phyloP scores from a whole-genome alignment of 1,140 invertebrate species.

The Zaprionus africanus region DNA sequence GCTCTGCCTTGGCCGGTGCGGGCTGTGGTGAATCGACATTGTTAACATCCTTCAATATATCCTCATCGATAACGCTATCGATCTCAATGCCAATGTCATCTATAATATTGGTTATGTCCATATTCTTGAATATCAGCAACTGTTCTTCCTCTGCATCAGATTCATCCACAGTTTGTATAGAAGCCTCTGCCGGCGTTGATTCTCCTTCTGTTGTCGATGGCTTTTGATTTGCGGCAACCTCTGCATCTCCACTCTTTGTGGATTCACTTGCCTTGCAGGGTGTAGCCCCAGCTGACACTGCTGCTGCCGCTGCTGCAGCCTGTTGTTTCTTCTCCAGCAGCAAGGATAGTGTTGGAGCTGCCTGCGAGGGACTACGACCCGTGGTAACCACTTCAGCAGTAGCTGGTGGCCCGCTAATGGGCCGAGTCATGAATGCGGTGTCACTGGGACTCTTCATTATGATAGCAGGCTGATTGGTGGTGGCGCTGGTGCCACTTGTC shows the following conservation, averaged over 20 bases:
- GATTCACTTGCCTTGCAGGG: slow-evolving; percentile 11
- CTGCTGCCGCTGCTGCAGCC: slow-evolving; percentile 86
- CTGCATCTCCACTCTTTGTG: slow-evolving; percentile 2
- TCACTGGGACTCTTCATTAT: slow-evolving; percentile 62
- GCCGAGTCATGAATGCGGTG: slow-evolving; percentile 60
- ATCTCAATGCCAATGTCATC: slow-evolving; percentile 81
- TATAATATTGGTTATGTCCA: slow-evolving; percentile 65
- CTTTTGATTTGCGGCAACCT: slow-evolving; percentile 15
- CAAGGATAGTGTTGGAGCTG: slow-evolving; percentile 88
- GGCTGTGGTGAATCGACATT: slow-evolving; percentile 49
- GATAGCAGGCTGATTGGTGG: slow-evolving; percentile 69
- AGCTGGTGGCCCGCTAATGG: slow-evolving; percentile 66
- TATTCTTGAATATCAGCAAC: slow-evolving; percentile 74
- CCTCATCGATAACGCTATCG: slow-evolving; percentile 72
- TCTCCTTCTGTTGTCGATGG: slow-evolving; percentile 31
- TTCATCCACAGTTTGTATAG: slow-evolving; percentile 41
- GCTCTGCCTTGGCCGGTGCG: slow-evolving; percentile 36
- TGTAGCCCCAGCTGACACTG: slow-evolving; percentile 38
- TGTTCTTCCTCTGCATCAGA: slow-evolving; percentile 71
- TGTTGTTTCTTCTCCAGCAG: slow-evolving; percentile 87
- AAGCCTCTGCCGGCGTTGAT: neutral
- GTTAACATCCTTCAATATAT: slow-evolving; percentile 69
- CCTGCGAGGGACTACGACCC: slow-evolving; percentile 85
- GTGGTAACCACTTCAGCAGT: slow-evolving; percentile 33
- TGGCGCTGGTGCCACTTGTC: slow-evolving; percentile 49